Conservation (phyloP, 2,113 vertebrate genomes). For the Peromyscus leucopus region DNA sequence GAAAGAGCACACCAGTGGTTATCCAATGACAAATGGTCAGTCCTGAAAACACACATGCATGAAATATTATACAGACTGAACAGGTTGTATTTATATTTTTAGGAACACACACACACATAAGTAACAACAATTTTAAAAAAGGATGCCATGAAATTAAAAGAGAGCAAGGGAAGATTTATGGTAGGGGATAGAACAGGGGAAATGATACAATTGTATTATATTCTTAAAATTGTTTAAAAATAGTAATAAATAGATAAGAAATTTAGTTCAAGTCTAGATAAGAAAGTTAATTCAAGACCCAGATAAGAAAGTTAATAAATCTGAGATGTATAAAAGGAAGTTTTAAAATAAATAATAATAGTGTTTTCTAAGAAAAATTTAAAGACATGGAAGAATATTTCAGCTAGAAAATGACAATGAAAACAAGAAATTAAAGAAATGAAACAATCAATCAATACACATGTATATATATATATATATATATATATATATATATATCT, state of each 20-base stretch:
- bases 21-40: background rate
- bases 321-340: background rate
- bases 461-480: background rate
- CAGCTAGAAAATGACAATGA: background rate
- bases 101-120: background rate
- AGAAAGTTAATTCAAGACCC: background rate
- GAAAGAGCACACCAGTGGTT: background rate
- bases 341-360: background rate
- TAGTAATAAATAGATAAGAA: background rate
- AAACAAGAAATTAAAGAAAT: background rate
- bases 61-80: background rate
- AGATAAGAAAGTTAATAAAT: background rate
- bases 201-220: background rate
- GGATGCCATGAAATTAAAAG: background rate
- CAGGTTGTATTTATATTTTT: background rate
- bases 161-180: background rate
- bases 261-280: background rate
- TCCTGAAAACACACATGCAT: background rate
- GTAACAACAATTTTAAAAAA: background rate
- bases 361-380: background rate
- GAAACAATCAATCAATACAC: background rate
- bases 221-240: background rate
- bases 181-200: background rate
- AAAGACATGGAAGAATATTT: background rate
- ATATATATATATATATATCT: background rate